phyloP scores from a whole-genome alignment of 2,888 invertebrate species.

The Calameuta idolon region DNA sequence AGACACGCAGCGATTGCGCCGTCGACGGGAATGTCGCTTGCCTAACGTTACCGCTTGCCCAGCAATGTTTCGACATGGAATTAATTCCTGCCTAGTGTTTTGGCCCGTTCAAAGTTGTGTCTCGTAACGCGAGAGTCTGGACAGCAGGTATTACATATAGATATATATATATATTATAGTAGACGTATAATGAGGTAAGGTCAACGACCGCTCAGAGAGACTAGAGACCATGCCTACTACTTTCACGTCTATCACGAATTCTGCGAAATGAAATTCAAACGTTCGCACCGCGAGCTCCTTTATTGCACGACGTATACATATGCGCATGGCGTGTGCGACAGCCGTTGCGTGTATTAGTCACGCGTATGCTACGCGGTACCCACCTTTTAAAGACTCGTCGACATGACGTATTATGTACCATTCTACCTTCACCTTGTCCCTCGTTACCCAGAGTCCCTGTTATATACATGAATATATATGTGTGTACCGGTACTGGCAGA shows the following conservation, averaged over 20 bases:
- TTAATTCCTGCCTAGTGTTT: constrained; percentile 3
- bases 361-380: neutral
- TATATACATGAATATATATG: neutral
- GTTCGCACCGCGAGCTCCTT: neutral
- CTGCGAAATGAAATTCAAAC: constrained; percentile 40
- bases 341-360: neutral
- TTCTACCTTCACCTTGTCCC: neutral
- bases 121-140: neutral
- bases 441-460: neutral
- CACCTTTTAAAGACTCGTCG: neutral
- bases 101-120: neutral
- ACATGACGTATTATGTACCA: neutral
- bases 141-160: neutral
- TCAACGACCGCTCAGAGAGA: neutral
- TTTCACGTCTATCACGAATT: constrained; percentile 49
- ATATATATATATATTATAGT: neutral
- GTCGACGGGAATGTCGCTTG: neutral
- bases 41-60: neutral
- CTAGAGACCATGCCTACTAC: constrained; percentile 18
- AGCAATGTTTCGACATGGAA: neutral
- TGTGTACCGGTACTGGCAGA: neutral
- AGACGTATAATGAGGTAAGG: neutral
- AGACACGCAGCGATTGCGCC: neutral
- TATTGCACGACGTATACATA: neutral
- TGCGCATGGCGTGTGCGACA: neutral